Evolutionary conservation across 35 echinoderm and acorn worm genomes (phyloP).

Genomic region (Apostichopus japonicus): DNA sequence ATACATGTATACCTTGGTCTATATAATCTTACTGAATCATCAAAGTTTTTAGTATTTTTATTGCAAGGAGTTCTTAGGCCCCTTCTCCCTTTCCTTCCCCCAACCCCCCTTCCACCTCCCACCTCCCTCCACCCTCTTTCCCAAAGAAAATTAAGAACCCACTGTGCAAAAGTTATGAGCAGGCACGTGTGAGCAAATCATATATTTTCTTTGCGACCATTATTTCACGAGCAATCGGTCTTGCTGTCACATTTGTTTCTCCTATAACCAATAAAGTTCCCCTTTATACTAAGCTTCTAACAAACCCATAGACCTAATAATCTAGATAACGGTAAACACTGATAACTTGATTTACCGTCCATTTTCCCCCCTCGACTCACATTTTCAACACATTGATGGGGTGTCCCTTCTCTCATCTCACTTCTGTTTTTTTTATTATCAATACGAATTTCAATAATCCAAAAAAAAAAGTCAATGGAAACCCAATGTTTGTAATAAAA

Average conservation of each 20-base stretch:
- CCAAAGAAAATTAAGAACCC: too few relatives aligned
- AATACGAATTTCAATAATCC: constrained; percentile 47
- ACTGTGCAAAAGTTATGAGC: too few relatives aligned
- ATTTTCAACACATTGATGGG: constrained; percentile 11
- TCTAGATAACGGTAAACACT: constrained; percentile 3
- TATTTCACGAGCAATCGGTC: background rate
- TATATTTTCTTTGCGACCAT: background rate
- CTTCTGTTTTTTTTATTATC: constrained; percentile 8
- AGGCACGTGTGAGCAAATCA: background rate
- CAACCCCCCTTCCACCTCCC: too few relatives aligned
- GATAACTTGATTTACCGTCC: background rate
- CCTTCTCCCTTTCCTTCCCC: too few relatives aligned
- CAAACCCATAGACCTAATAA: constrained; percentile 14
- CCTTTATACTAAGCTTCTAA: background rate
- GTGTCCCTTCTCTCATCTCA: background rate
- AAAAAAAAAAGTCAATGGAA: constrained; percentile 17
- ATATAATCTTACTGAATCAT: too few relatives aligned
- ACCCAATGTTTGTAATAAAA: constrained; percentile 44
- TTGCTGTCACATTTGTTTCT: background rate
- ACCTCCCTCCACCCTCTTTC: too few relatives aligned
- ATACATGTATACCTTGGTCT: too few relatives aligned
- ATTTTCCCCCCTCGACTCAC: background rate
- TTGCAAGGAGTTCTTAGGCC: too few relatives aligned
- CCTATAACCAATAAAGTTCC: background rate
- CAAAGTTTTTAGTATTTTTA: too few relatives aligned